phyloP scores from a whole-genome alignment of 2,113 vertebrate genomes.

The Rhea americana region DNA sequence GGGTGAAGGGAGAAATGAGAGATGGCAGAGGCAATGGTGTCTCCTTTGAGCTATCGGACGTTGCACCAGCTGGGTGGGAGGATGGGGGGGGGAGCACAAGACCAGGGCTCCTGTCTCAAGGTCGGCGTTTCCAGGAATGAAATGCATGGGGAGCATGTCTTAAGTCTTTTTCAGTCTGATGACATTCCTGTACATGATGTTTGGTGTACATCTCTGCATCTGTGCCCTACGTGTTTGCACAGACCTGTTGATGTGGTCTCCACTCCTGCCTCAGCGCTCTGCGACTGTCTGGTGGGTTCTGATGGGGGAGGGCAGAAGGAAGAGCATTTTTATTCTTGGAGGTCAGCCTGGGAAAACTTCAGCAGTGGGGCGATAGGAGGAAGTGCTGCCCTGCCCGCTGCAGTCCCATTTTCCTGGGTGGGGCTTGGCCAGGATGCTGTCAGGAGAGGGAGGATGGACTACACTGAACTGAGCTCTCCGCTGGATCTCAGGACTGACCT shows the following conservation, averaged over 20 bases:
- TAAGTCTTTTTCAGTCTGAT: fast-evolving
- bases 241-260: conserved; percentile 31
- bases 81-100: background rate
- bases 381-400: fast-evolving
- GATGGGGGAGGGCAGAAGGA: background rate
- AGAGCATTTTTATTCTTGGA: background rate
- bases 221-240: background rate
- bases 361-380: background rate
- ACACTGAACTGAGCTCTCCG: background rate
- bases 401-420: conserved; percentile 9
- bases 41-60: background rate
- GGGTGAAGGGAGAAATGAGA: background rate
- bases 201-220: background rate
- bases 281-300: background rate
- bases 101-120: background rate
- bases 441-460: conserved; percentile 31
- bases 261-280: background rate
- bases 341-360: background rate
- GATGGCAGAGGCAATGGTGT: background rate
- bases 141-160: background rate
- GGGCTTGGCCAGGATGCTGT: conserved; percentile 53
- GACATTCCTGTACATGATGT: background rate
- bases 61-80: background rate
- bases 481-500: background rate
- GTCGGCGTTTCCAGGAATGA: background rate